Percentiles rank a stretch among this genome's conserved stretches.
These are phyloP conservation scores for Leucophora obtusa DNA, from an alignment of 2,888 invertebrate genomes.

Conservation along the genomic window DNA sequence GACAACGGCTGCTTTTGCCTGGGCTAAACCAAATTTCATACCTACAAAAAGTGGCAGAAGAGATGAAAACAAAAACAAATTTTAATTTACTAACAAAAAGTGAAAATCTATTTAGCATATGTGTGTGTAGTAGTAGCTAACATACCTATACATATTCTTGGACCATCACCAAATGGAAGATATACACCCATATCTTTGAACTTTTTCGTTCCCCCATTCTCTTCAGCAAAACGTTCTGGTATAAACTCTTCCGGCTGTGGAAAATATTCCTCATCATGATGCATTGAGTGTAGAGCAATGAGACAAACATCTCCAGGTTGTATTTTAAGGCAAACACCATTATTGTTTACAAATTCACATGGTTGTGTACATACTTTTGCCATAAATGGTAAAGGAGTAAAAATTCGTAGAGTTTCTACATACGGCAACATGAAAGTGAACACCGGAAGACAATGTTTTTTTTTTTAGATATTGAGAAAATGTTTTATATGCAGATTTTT, in stretches of 20 bases:
- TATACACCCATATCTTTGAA: conserved; percentile 66
- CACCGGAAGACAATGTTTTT: too few species aligned
- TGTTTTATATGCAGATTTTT: too few species aligned
- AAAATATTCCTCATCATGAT: conserved; percentile 66
- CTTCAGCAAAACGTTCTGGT: conserved; percentile 66
- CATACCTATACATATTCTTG: conserved; percentile 69
- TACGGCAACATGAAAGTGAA: too few species aligned
- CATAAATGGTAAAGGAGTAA: conserved; percentile 66
- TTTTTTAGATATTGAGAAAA: too few species aligned
- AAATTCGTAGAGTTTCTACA: conserved; percentile 68
- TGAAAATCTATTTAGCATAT: too few species aligned
- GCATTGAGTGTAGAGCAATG: conserved; percentile 64
- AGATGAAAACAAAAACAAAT: not conserved
- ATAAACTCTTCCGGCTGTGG: conserved; percentile 65
- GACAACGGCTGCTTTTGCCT: conserved; percentile 64
- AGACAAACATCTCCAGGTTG: conserved; percentile 62
- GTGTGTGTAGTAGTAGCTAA: too few species aligned
- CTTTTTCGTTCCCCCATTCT: conserved; percentile 33
- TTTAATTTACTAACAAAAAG: too few species aligned
- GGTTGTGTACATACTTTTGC: conserved; percentile 68
- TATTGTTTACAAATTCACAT: conserved; percentile 61
- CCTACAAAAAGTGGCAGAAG: conserved; percentile 34
- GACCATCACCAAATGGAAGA: conserved; percentile 70
- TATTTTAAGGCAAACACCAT: conserved; percentile 61
- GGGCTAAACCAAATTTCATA: conserved; percentile 64